Conservation (phyloP, 1,140 invertebrate species). For the Heliconius nattereri region DNA sequence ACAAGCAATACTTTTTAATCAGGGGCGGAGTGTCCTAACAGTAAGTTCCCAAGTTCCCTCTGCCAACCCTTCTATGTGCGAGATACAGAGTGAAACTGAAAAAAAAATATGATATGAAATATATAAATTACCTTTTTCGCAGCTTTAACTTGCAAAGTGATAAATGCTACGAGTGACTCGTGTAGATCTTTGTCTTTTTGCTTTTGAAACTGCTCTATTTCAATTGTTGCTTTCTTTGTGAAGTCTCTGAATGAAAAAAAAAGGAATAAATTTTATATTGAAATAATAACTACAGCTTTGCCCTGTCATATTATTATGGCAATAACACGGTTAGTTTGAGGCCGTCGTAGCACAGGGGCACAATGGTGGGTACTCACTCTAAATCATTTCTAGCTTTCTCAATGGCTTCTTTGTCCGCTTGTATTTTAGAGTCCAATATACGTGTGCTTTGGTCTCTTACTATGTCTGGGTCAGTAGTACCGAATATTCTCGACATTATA, state of each 20-base stretch:
- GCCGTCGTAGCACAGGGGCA: too few relatives aligned
- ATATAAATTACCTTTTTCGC: slow-evolving; percentile 86
- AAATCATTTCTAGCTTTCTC: slow-evolving; percentile 83
- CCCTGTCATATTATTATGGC: too few relatives aligned
- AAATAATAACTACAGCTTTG: background rate
- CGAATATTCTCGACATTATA: slow-evolving; percentile 88
- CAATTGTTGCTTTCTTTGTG: slow-evolving; percentile 85
- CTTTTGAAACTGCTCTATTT: slow-evolving; percentile 89
- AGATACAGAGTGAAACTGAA: too few relatives aligned
- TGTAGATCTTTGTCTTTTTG: slow-evolving; percentile 89
- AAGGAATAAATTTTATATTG: background rate
- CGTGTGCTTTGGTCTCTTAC: slow-evolving; percentile 87
- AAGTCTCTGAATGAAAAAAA: slow-evolving; percentile 84
- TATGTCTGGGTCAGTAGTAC: slow-evolving; percentile 90
- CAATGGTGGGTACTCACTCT: slow-evolving; percentile 77
- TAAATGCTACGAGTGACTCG: slow-evolving; percentile 89
- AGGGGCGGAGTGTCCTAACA: too few relatives aligned
- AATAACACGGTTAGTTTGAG: too few relatives aligned
- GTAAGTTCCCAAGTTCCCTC: too few relatives aligned
- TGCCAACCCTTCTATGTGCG: too few relatives aligned
- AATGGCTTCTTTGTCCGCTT: slow-evolving; percentile 83
- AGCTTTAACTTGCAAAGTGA: slow-evolving; percentile 89
- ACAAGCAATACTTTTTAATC: too few relatives aligned
- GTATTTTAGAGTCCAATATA: slow-evolving; percentile 88
- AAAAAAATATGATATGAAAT: too few relatives aligned